Percentiles rank a stretch among this genome's conserved stretches.
These are phyloP conservation scores for Monomorium pharaonis DNA, from an alignment of 1,140 invertebrate species.

Conservation along the genomic window DNA sequence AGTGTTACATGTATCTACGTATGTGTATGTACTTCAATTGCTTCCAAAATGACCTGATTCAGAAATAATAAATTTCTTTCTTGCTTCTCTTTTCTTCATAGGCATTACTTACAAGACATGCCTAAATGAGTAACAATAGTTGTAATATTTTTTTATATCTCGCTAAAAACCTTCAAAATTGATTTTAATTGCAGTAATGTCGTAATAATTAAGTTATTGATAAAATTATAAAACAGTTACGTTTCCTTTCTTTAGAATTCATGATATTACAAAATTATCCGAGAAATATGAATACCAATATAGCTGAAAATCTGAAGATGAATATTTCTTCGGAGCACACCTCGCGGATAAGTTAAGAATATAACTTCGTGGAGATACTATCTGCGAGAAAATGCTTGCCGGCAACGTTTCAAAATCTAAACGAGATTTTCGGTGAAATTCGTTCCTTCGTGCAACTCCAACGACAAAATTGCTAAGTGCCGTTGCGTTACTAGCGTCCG, in stretches of 20 bases:
- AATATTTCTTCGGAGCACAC: slow-evolving; percentile 27
- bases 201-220: neutral
- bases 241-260: neutral
- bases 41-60: too few species aligned
- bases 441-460: slow-evolving; percentile 20
- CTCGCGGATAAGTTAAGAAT: slow-evolving; percentile 45
- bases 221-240: neutral
- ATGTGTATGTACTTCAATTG: neutral
- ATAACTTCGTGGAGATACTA: slow-evolving; percentile 26
- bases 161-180: neutral
- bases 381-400: slow-evolving; percentile 21
- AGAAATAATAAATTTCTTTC: neutral
- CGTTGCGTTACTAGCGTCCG: slow-evolving; percentile 16
- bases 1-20: neutral
- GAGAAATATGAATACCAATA: neutral
- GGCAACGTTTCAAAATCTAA: slow-evolving; percentile 38
- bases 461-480: slow-evolving; percentile 33
- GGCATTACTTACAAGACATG: neutral
- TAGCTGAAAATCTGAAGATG: neutral
- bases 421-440: slow-evolving; percentile 29
- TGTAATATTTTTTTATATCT: neutral
- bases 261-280: neutral
- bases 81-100: neutral
- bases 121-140: neutral
- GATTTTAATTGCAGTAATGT: neutral